These are phyloP conservation scores for Buathra laborator DNA, from an alignment of 2,888 invertebrate species.

Conservation along the genomic window DNA sequence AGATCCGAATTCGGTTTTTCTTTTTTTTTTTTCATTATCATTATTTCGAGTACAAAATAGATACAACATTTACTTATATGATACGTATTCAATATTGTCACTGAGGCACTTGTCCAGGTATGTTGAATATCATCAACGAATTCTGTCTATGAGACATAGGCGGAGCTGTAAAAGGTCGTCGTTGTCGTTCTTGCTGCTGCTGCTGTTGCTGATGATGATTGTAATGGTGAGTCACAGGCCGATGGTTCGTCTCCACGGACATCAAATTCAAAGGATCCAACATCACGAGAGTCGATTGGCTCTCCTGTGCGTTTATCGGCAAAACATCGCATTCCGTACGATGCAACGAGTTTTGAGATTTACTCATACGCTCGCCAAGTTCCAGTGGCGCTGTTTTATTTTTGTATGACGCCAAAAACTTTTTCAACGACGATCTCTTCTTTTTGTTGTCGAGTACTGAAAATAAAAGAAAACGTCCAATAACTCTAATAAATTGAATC, in stretches of 20 bases:
- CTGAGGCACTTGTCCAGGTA: slow-evolving; percentile 79
- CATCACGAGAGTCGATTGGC: slow-evolving; percentile 70
- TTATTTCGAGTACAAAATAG: slow-evolving; percentile 66
- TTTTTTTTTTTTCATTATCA: slow-evolving; percentile 38
- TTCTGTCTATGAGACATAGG: slow-evolving; percentile 69
- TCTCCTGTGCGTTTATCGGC: slow-evolving; percentile 63
- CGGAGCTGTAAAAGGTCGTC: slow-evolving; percentile 79
- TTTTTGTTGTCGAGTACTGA: slow-evolving; percentile 60
- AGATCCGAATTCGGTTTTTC: slow-evolving; percentile 7
- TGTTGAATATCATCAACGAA: slow-evolving; percentile 71
- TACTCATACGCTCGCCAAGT: slow-evolving; percentile 67
- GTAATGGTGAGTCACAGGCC: slow-evolving; percentile 13
- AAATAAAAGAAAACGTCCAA: slow-evolving; percentile 20
- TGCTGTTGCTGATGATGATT: too few relatives aligned
- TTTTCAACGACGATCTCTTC: slow-evolving; percentile 66
- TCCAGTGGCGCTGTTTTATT: slow-evolving; percentile 81
- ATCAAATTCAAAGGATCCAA: slow-evolving; percentile 71
- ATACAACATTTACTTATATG: slow-evolving; percentile 59
- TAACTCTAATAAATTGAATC: slow-evolving; percentile 42
- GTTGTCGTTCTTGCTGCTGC: slow-evolving; percentile 50
- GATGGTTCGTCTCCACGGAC: slow-evolving; percentile 39
- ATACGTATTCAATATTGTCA: slow-evolving; percentile 59
- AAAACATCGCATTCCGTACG: slow-evolving; percentile 56
- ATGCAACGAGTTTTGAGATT: slow-evolving; percentile 62
- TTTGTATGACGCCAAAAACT: slow-evolving; percentile 73